These are phyloP conservation scores for Therioaphis trifolii DNA, from an alignment of 2,888 invertebrate species.

Conservation along the genomic window DNA sequence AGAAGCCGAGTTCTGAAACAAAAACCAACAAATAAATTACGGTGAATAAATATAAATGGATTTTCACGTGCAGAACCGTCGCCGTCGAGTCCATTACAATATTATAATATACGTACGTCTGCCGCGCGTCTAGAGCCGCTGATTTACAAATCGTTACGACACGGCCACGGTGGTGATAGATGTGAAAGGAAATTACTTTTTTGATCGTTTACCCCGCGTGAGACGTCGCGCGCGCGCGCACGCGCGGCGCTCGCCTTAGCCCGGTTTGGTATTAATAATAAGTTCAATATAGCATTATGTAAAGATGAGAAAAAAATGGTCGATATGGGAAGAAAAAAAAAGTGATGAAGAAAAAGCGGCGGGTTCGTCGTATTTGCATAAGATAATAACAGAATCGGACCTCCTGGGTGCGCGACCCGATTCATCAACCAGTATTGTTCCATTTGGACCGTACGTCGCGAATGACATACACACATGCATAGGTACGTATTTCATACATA, in stretches of 20 bases:
- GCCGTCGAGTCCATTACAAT: neutral
- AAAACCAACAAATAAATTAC: too few relatives aligned
- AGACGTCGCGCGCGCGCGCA: neutral
- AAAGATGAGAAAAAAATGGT: constrained; percentile 8
- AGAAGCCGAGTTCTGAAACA: constrained; percentile 17
- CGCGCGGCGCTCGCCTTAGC: neutral
- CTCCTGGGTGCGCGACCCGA: constrained; percentile 56
- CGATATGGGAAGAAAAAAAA: constrained; percentile 10
- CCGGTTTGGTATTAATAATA: constrained; percentile 39
- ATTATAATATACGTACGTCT: neutral
- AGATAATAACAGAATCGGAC: constrained; percentile 56
- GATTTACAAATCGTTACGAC: neutral
- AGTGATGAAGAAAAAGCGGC: constrained; percentile 37
- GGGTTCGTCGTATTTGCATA: constrained; percentile 54
- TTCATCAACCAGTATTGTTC: constrained; percentile 60
- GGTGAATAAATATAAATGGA: constrained; percentile 2
- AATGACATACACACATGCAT: neutral
- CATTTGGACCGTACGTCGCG: constrained; percentile 5
- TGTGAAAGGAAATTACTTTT: constrained; percentile 55
- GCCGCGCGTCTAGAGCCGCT: neutral
- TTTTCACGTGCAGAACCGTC: neutral
- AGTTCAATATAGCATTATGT: neutral
- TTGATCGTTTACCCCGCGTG: constrained; percentile 12
- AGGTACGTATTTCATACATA: neutral
- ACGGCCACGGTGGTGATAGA: constrained; percentile 28